Conservation (phyloP, 2,113 vertebrate genomes). For the Xerus inauris region DNA sequence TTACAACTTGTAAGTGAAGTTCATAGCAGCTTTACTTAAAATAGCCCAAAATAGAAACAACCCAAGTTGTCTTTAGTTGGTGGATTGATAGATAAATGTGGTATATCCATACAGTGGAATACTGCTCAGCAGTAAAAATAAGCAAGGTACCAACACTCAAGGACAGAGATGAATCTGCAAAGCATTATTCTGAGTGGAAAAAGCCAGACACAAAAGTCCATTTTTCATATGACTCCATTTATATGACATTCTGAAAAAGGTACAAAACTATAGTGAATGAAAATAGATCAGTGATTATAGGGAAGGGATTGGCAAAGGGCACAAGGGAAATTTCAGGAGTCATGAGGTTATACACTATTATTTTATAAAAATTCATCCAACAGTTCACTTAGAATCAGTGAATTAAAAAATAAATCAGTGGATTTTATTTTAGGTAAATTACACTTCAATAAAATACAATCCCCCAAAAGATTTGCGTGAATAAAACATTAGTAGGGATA, state of each 20-base stretch:
- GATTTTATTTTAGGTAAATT: slow-evolving; percentile 23
- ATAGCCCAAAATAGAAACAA: not conserved
- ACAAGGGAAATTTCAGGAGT: not conserved
- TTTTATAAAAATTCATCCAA: not conserved
- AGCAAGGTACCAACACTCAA: not conserved
- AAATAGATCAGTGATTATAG: not conserved
- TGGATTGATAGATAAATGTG: not conserved
- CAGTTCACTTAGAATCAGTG: not conserved
- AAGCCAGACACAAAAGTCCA: not conserved
- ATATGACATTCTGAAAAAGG: not conserved
- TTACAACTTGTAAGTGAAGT: slow-evolving; percentile 19
- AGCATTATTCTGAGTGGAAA: not conserved
- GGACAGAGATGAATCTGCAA: not conserved
- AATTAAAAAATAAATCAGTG: not conserved
- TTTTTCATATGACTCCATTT: not conserved
- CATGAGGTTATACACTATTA: not conserved
- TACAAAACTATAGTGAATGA: not conserved
- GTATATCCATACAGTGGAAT: not conserved
- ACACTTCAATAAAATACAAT: not conserved
- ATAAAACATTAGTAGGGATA: not conserved
- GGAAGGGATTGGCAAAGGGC: not conserved
- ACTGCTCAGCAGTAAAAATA: not conserved
- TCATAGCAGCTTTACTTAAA: not conserved
- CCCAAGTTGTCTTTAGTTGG: not conserved
- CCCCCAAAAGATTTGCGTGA: not conserved